Base-by-base conservation (phyloP, 2,113 vertebrate genomes). In the Panthera uncia region DNA sequence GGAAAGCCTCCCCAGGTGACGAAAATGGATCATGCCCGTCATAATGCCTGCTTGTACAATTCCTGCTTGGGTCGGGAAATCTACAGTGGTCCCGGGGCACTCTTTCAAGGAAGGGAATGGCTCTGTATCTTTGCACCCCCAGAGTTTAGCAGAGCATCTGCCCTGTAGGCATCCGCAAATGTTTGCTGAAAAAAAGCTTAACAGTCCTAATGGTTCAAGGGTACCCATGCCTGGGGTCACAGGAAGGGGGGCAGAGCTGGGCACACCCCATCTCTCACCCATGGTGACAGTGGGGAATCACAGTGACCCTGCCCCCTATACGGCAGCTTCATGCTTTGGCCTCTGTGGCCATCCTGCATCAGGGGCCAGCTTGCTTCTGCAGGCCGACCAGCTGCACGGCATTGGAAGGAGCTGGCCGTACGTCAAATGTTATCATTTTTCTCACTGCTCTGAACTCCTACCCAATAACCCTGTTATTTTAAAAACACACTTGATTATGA, bases 1-100 rank as follows among this genome's bases (percentile, higher is more conserved):
- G 45, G 45, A 57, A 76, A 91, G 48, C 36, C 11, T 50, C 4
- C 23, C 36, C 25, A 61, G 25, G 74, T 10, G 23, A 90, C 3
- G 1, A 57, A n/a, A 4, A 27, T 0, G 68, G 84, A 69, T 33
- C 65, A 38, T 4, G 18, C 18, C 12, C 0, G 0, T 48, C n/a
- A 13, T 5, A 31, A 3, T 50, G 38, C 25, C 73, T 63, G n/a
- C n/a, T 0, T 74, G 14, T 36, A 91, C 19, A 27, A 33, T 41
- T 61, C 73, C 41, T 80, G 61, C n/a, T 45, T 89, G 55, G 12
- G 38, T 76, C 23, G 52, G 78, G 27, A 85, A 85, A 76, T 66
- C 27, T n/a, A 31, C 15, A 12, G 0, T 16, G 7, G 50, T 36
- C 61, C 61, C 4, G 25, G 25, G 79, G 52, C 29, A 45, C 16